phyloP scores from a whole-genome alignment of 2,113 vertebrate species.

The Pteruthius melanotis region DNA sequence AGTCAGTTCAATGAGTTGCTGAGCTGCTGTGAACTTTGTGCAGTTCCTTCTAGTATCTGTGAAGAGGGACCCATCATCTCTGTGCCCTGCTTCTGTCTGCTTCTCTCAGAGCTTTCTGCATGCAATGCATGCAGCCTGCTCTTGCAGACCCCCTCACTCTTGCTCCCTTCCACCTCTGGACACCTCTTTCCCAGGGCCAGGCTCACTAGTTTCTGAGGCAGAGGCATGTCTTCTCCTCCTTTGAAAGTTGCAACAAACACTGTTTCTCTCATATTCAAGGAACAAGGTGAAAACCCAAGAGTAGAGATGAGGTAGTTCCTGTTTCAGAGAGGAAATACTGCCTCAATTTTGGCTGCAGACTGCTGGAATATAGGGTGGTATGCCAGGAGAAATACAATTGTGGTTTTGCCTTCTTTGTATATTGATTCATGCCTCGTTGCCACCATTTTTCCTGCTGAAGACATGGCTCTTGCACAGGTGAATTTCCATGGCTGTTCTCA shows the following conservation, averaged over 20 bases:
- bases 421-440: neutral
- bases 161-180: neutral
- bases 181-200: neutral
- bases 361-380: neutral
- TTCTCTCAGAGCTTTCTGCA: neutral
- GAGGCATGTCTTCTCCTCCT: neutral
- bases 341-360: neutral
- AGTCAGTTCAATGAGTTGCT: neutral
- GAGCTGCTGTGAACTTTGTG: neutral
- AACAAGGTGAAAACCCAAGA: neutral
- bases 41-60: neutral
- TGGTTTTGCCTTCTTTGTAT: neutral
- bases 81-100: neutral
- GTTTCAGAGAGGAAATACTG: neutral
- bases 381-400: neutral
- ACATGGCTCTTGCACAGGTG: rapidly evolving
- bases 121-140: neutral
- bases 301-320: neutral
- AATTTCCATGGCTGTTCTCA: neutral
- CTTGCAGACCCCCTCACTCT: neutral
- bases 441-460: neutral
- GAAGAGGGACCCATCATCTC: neutral
- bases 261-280: neutral
- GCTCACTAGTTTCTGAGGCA: neutral
- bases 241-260: neutral